Conservation (phyloP, 2,797 vertebrate species). For the Sebastes matsubarae region DNA sequence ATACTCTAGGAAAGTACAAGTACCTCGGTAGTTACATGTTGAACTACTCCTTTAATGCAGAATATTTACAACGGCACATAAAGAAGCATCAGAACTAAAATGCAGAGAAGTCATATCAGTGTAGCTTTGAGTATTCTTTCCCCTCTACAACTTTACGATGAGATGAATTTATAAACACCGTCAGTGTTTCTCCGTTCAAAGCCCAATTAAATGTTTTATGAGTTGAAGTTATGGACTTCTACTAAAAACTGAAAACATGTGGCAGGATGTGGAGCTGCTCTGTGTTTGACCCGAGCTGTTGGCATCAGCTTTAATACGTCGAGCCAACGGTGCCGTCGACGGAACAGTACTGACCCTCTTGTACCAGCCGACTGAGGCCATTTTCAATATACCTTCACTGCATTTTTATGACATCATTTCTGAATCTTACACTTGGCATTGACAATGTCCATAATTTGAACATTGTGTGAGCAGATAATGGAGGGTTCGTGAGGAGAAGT, state of each 20-base stretch:
- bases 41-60: background rate
- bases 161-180: constrained; percentile 51
- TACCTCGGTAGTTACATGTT: background rate
- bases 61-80: background rate
- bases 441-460: constrained; percentile 5
- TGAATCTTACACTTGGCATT: background rate
- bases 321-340: constrained; percentile 53
- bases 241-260: constrained; percentile 58
- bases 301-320: constrained; percentile 65
- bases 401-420: background rate
- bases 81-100: background rate
- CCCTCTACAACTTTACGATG: background rate
- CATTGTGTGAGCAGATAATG: constrained; percentile 17
- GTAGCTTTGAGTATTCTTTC: background rate
- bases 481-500: constrained; percentile 14
- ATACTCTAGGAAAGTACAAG: background rate
- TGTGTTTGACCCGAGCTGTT: constrained; percentile 55
- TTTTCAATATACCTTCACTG: background rate
- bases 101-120: background rate
- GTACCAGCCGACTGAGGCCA: background rate
- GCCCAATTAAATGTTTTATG: constrained; percentile 64
- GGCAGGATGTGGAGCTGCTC: constrained; percentile 43
- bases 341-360: constrained; percentile 48
- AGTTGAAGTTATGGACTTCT: constrained; percentile 55
- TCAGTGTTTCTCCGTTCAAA: constrained; percentile 36